Evolutionary conservation across 2,113 vertebrate species (phyloP), one percentile per base, ranked within the genome.

Genomic region (Pterocles burchelli): DNA sequence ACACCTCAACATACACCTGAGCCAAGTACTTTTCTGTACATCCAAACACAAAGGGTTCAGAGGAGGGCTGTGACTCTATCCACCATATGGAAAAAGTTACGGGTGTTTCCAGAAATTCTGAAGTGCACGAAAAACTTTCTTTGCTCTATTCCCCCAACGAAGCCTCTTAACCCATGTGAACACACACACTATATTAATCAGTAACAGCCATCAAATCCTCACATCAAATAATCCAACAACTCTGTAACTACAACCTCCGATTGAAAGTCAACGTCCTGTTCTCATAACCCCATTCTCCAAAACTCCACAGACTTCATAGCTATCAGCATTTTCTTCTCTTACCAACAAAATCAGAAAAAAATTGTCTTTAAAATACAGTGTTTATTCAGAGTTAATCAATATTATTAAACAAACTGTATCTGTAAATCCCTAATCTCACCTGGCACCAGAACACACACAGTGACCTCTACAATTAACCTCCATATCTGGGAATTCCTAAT

Each of bases 161-260:
- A 76, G 26, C 13, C 29, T 76, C 34, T 48, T 28, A 62, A 57
- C 18, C 55, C n/a, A 10, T 0, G 14, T 9, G 45, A 41, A 41
- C 2, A 0, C 9, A 29, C 20, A 34, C 31, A 3, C 2, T 9
- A 7, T 31, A 21, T 36, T 28, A 22, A 45, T 8, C 25, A 31
- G 24, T 13, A 22, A 57, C 22, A 86, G 70, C 29, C 45, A 21
- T 1, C 11, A 77, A 25, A 41, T 25, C 16, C 41, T 10, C 38
- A 55, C n/a, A 43, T 17, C 31, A 14, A 84, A 49, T 21, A 25
- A 29, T 15, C 41, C 41, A 33, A 67, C 34, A 36, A 13, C 46
- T 24, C 12, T 11, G 20, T 43, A 82, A 70, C 43, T 49, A 31
- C 49, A 51, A 15, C 33, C 55, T 8, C 3, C 5, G 15, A 36